Base-by-base conservation (phyloP, 2,797 vertebrate species). In the Melanotaenia boesemani region DNA sequence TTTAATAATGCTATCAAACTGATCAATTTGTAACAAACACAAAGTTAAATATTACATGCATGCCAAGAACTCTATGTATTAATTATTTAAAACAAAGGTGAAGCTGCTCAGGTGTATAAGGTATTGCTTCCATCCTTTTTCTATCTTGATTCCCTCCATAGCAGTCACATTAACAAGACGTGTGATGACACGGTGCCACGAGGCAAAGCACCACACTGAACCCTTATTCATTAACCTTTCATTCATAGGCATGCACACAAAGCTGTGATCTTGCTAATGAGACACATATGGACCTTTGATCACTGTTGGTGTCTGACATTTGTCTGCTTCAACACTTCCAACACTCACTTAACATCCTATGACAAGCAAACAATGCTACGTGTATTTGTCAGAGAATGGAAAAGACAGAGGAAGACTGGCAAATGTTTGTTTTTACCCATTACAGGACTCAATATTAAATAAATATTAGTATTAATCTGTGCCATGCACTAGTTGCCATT, bases 281-380 rank as follows among this genome's bases (percentile, higher is more conserved):
- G 86, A 88, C 77, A 82, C 86, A 86, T 85, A 86, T 76, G 77
- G 76, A 77, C 63, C 62, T 86, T 72, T 80, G 73, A 88, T 91
- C 79, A 72, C 65, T 36, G 44, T 24, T 41, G 60, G 64, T 76
- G 64, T 80, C 66, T 81, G 68, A 82, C 72, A 79, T 74, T 46
- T 24, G 1, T 63, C 46, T 39, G 57, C 54, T 39, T 50, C 12
- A 61, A 62, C 62, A 70, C 57, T 46, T 11, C 34, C 22, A 60
- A 50, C 50, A 67, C 37, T 68, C 32, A 63, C 57, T 62, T 74
- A 36, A 63, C 54, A 57, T 70, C 41, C 50, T 36, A 41, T 71
- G 64, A 74, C 60, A 63, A 67, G 48, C 22, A 71, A 39, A 46
- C 30, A 55, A 39, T 20, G n/a, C 36, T 37, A 16, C 56, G 22